Evolutionary conservation across 23 tunicate genomes (phyloP).

Genomic region (Ciona savignyi): DNA sequence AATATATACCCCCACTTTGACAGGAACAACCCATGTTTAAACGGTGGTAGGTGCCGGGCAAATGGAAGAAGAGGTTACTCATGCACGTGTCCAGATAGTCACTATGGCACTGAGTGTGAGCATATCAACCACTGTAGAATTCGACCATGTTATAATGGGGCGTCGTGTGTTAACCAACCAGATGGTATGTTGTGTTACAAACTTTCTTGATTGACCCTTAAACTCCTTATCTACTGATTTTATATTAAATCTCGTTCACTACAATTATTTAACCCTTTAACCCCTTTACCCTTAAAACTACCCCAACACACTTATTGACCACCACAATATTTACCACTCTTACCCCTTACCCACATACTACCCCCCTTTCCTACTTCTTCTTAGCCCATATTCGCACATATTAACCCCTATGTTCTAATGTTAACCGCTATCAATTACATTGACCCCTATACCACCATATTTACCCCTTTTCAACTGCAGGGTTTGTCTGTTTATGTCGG

Average conservation of each 20-base stretch:
- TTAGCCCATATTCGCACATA: too few species aligned
- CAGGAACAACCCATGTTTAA: conserved; percentile 70
- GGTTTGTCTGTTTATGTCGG: conserved; percentile 36
- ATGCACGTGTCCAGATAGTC: conserved; percentile 57
- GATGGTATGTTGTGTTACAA: conserved; percentile 18
- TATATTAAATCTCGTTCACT: too few species aligned
- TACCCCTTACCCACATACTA: too few species aligned
- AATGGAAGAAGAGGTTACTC: conserved; percentile 29
- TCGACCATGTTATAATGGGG: conserved; percentile 70
- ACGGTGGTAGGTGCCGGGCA: conserved; percentile 46
- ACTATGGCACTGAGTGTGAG: conserved; percentile 44
- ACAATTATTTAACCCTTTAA: too few species aligned
- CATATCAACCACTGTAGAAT: conserved; percentile 35
- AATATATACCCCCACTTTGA: not conserved
- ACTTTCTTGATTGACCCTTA: not conserved
- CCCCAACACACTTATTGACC: too few species aligned
- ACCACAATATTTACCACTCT: too few species aligned
- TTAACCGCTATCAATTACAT: too few species aligned
- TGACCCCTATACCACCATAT: too few species aligned
- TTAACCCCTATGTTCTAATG: too few species aligned
- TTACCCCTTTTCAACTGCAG: conserved; percentile 21
- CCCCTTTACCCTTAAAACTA: too few species aligned
- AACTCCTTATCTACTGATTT: too few species aligned
- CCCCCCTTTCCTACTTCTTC: too few species aligned
- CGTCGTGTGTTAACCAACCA: conserved; percentile 34